phyloP scores from a whole-genome alignment of 2,797 vertebrate species.

The Loriculus beryllinus region DNA sequence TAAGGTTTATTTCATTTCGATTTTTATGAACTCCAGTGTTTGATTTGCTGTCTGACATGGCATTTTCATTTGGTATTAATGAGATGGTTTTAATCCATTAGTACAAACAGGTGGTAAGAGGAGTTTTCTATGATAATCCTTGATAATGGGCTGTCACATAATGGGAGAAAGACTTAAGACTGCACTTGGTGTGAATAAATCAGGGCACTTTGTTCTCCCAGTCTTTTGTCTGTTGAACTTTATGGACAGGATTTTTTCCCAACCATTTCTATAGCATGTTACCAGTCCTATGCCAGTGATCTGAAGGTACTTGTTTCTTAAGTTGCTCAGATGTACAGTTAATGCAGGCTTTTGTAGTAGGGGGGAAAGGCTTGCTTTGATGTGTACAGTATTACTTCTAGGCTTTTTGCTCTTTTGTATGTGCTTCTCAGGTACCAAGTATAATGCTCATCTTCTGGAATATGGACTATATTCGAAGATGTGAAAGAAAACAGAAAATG shows the following conservation, averaged over 20 bases:
- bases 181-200: background rate
- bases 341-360: background rate
- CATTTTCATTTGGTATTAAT: background rate
- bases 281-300: background rate
- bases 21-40: background rate
- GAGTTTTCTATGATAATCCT: background rate
- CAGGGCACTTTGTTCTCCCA: background rate
- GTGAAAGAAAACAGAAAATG: background rate
- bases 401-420: background rate
- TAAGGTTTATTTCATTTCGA: background rate
- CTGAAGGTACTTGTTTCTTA: background rate
- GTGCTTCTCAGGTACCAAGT: background rate
- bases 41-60: background rate
- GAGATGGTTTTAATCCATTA: background rate
- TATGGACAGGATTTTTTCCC: background rate
- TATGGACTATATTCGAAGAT: background rate
- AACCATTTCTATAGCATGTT: fast-evolving
- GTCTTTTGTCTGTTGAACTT: background rate
- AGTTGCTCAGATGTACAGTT: background rate
- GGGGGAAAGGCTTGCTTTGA: background rate
- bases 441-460: background rate
- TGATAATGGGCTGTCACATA: background rate
- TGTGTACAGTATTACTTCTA: background rate
- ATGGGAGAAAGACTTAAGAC: background rate
- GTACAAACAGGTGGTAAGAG: background rate